Conservation (phyloP, 2,797 vertebrate species). For the Dryobates pubescens region DNA sequence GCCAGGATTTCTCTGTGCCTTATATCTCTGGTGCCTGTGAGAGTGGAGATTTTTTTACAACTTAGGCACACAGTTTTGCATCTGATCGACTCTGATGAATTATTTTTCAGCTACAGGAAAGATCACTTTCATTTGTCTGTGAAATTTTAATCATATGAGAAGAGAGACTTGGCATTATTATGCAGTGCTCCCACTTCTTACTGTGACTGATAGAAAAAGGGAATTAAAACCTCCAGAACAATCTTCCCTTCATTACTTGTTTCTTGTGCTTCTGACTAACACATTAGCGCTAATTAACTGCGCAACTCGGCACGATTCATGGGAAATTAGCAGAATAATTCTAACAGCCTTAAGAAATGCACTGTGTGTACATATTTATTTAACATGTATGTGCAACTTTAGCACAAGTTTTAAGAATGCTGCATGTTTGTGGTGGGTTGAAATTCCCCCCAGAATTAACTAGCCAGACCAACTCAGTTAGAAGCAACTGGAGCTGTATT, state of each 20-base stretch:
- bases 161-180: background rate
- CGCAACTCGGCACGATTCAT: background rate
- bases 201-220: background rate
- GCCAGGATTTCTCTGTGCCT: background rate
- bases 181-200: background rate
- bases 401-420: background rate
- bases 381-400: background rate
- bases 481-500: too few relatives aligned
- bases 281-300: background rate
- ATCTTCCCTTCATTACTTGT: background rate
- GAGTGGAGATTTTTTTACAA: background rate
- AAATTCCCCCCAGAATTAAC: too few relatives aligned
- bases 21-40: background rate
- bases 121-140: background rate
- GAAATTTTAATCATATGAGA: background rate
- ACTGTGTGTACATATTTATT: background rate
- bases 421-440: background rate
- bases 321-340: conserved; percentile 22
- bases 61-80: background rate
- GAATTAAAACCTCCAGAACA: background rate
- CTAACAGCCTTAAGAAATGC: background rate
- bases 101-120: background rate
- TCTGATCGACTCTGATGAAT: background rate
- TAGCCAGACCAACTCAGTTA: too few relatives aligned
- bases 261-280: conserved; percentile 11